These are phyloP conservation scores for Athrips mouffetella DNA, from an alignment of 2,888 invertebrate genomes.

Conservation along the genomic window DNA sequence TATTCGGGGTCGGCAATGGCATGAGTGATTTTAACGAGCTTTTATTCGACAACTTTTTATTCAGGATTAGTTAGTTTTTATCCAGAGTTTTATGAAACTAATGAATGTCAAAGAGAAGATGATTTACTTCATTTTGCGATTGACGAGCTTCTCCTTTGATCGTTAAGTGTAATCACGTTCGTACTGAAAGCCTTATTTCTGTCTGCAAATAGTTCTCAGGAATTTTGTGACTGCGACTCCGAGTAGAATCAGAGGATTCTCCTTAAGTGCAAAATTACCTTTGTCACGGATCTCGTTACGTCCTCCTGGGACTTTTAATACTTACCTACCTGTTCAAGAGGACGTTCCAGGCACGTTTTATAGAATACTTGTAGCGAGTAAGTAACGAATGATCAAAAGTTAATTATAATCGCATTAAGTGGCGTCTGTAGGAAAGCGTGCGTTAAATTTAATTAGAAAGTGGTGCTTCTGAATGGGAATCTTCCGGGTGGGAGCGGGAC, in stretches of 20 bases:
- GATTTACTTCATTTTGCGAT: constrained; percentile 43
- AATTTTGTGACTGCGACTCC: constrained; percentile 8
- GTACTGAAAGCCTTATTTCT: constrained; percentile 22
- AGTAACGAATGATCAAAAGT: constrained; percentile 47
- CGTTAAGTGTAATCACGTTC: constrained; percentile 16
- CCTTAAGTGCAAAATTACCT: constrained; percentile 13
- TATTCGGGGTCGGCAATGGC: constrained; percentile 56
- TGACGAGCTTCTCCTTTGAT: constrained; percentile 23
- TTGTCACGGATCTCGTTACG: constrained; percentile 12
- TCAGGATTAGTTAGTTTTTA: constrained; percentile 37
- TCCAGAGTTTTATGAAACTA: constrained; percentile 64
- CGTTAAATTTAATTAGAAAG: constrained; percentile 66
- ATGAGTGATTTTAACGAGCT: constrained; percentile 69
- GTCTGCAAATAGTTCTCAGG: constrained; percentile 8
- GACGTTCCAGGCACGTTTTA: constrained; percentile 24
- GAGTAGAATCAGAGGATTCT: constrained; percentile 5
- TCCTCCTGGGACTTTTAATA: constrained; percentile 2
- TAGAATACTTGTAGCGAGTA: constrained; percentile 25
- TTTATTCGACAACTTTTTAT: constrained; percentile 56
- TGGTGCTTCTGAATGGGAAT: constrained; percentile 52
- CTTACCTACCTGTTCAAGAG: constrained; percentile 1
- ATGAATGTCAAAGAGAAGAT: constrained; percentile 64
- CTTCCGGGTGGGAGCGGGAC: constrained; percentile 24
- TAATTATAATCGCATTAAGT: constrained; percentile 61
- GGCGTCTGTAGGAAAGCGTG: constrained; percentile 56